Percentiles rank a stretch among this genome's conserved stretches.
Conservation (phyloP, 2,888 invertebrate genomes). For the Epiblema foenella region DNA sequence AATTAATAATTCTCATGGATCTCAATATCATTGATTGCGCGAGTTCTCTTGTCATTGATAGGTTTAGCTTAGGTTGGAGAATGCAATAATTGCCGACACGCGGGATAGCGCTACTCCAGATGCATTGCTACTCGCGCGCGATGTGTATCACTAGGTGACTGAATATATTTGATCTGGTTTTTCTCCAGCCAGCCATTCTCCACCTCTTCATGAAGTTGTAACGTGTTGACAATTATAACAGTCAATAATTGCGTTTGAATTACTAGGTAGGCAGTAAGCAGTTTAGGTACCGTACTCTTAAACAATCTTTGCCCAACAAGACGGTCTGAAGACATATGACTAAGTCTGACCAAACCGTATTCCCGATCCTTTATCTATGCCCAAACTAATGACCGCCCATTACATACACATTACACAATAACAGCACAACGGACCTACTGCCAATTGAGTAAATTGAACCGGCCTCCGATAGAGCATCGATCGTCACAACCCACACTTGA, state of each 20-base stretch:
- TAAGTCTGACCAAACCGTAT: not conserved
- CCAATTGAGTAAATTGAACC: conserved; percentile 38
- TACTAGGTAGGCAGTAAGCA: too few relatives aligned
- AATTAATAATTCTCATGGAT: too few relatives aligned
- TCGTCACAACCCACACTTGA: conserved; percentile 34
- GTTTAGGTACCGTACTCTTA: not conserved
- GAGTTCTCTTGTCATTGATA: not conserved
- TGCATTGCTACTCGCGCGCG: too few relatives aligned
- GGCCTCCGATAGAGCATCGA: conserved; percentile 20
- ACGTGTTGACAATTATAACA: too few relatives aligned
- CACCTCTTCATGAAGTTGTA: too few relatives aligned
- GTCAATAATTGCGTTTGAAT: too few relatives aligned
- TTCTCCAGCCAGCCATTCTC: too few relatives aligned
- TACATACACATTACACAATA: conserved; percentile 18
- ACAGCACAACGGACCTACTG: conserved; percentile 1
- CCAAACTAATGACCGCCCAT: conserved; percentile 13
- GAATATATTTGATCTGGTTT: too few relatives aligned
- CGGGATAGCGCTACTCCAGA: too few relatives aligned
- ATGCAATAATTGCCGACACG: too few relatives aligned
- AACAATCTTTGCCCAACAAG: not conserved
- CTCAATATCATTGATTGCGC: not conserved
- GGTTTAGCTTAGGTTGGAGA: not conserved
- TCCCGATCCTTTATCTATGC: not conserved
- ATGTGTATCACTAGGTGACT: too few relatives aligned
- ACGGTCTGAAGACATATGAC: not conserved